Base-by-base conservation (phyloP, 2,113 vertebrate genomes). In the Pituophis catenifer region DNA sequence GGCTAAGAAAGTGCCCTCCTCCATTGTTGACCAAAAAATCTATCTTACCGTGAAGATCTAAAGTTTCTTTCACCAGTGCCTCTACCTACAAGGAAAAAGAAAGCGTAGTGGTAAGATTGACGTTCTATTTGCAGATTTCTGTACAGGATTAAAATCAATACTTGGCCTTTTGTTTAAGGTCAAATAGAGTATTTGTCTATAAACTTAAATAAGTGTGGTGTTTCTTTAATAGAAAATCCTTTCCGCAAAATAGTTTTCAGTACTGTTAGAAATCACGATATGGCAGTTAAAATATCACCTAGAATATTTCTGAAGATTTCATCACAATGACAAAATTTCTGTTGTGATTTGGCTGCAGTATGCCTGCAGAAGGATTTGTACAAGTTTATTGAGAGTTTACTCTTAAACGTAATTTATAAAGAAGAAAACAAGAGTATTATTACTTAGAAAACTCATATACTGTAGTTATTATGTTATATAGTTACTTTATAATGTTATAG, bases 11-110 rank as follows among this genome's bases (percentile, higher is more conserved):
- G 95, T 99, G 99, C 1, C 99, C 99, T 8, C 99, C 99, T 91
- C 98, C 99, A 0, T 99, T 99, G 97, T 99, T 99, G 57, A 99
- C 98, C 95, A 99, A 96, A 92, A 98, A 99, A 96, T 99, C 98
- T 86, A 99, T 98, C 88, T 96, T 98, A 8, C 95, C 98, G 5
- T 98, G 96, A 65, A 94, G 92, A 94, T 96, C 96, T 95, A 99
- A 94, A 0, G 98, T 98, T 0, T 98, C 97, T 10, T 97, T 98
- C 89, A 99, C 94, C 90, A 99, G 96, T 91, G 94, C 96, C 95
- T 98, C 98, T 87, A 99, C 99, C 99, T 99, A 95, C 48, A 85
- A 90, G 29, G 17, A 44, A 15, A 93, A 93, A 85, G 11, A 89
- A 52, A 33, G 10, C n/a, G 26, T 10, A 7, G 29, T 89, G 11